These are phyloP conservation scores for Zeuzera pyrina DNA, from an alignment of 2,888 invertebrate genomes.

Conservation along the genomic window DNA sequence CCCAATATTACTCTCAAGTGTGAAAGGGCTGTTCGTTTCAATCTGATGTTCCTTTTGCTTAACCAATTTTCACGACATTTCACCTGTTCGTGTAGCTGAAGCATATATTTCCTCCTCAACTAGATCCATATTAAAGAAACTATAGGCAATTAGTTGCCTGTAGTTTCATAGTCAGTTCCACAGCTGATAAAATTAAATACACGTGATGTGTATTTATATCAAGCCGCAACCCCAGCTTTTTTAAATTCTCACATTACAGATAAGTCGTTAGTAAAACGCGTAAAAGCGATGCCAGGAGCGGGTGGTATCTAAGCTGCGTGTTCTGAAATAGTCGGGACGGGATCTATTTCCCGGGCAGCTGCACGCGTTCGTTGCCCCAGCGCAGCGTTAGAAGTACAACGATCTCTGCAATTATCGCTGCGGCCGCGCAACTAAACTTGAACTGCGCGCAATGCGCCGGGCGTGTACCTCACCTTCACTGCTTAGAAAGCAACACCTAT, in stretches of 20 bases:
- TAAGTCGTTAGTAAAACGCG: constrained; percentile 28
- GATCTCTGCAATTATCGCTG: constrained; percentile 60
- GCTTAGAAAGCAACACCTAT: constrained; percentile 66
- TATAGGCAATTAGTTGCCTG: no score
- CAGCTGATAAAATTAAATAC: no score
- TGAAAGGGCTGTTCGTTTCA: no score
- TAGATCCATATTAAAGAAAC: no score
- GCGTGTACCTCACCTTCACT: constrained; percentile 65
- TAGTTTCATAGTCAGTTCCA: no score
- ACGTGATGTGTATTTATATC: no score
- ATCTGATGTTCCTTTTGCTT: no score
- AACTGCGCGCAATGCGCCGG: constrained; percentile 52
- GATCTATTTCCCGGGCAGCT: constrained; percentile 72
- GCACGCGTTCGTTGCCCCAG: constrained; percentile 64
- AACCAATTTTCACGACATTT: no score
- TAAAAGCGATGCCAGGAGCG: constrained; percentile 31
- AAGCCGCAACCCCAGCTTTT: no score
- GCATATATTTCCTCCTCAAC: no score
- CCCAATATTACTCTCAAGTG: no score
- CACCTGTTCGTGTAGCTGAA: no score
- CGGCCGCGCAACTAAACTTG: constrained; percentile 59
- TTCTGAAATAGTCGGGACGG: constrained; percentile 69
- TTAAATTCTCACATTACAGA: constrained; percentile 49
- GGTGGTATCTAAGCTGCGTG: constrained; percentile 50
- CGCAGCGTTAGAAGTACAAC: constrained; percentile 53